These are phyloP conservation scores for Deilephila porcellus DNA, from an alignment of 2,888 invertebrate genomes.

Conservation along the genomic window DNA sequence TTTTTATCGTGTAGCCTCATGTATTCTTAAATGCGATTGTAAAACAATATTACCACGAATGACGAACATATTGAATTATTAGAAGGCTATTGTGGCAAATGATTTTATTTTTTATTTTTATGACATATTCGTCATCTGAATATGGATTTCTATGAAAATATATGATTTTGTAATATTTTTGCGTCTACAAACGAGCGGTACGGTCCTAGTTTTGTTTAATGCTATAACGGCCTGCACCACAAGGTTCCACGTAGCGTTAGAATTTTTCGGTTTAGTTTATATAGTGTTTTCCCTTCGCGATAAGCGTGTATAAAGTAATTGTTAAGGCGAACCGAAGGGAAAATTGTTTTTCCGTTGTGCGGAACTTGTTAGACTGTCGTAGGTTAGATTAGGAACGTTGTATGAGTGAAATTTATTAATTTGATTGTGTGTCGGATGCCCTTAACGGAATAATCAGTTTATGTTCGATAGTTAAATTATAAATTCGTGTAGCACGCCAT, in stretches of 20 bases:
- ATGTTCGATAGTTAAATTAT: constrained; percentile 23
- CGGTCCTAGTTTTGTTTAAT: constrained; percentile 17
- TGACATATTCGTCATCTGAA: neutral
- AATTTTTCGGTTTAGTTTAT: constrained; percentile 63
- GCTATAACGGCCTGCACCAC: constrained; percentile 70
- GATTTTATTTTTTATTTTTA: neutral
- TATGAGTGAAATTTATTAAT: constrained; percentile 70
- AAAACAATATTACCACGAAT: neutral
- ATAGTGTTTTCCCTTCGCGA: constrained; percentile 70
- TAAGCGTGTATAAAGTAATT: constrained; percentile 71
- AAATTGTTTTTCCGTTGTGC: constrained; percentile 81
- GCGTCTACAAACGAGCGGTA: constrained; percentile 21
- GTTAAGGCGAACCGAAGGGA: constrained; percentile 72
- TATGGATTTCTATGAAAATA: neutral
- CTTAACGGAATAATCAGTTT: constrained; percentile 42
- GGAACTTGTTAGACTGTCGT: constrained; percentile 83
- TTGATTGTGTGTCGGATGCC: constrained; percentile 61
- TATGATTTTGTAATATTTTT: neutral
- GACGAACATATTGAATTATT: neutral
- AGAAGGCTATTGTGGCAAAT: neutral
- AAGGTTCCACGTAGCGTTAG: constrained; percentile 78
- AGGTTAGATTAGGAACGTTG: constrained; percentile 77
- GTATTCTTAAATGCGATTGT: neutral
- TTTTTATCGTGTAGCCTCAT: neutral
- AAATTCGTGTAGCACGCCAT: constrained; percentile 19